Evolutionary conservation across 2,113 vertebrate species (phyloP).

Genomic region (Dolichotis patagonum): DNA sequence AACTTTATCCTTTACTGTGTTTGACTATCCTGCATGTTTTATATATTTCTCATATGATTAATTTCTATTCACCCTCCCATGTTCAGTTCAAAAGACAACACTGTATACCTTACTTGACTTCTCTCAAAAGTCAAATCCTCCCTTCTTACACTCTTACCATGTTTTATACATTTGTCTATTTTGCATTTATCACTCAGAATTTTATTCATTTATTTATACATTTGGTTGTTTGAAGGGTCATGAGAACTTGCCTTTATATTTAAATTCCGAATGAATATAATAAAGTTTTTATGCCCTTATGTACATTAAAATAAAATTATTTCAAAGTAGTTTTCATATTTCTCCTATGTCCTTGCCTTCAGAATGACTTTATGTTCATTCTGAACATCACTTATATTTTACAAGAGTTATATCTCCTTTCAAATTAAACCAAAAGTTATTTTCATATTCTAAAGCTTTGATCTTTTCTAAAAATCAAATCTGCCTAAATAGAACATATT

Average conservation of each 20-base stretch:
- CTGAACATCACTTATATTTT: not conserved
- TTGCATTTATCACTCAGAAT: not conserved
- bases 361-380: slow-evolving; percentile 48
- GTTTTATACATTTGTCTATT: not conserved
- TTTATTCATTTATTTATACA: slow-evolving; percentile 46
- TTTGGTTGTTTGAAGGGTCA: slow-evolving; percentile 16
- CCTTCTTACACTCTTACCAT: not conserved
- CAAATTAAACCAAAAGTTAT: slow-evolving; percentile 49
- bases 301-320: slow-evolving; percentile 21
- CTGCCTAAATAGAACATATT: slow-evolving; percentile 11
- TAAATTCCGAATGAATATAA: slow-evolving; percentile 47
- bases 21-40: not conserved
- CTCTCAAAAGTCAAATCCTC: not conserved
- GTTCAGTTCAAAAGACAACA: not conserved
- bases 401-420: not conserved
- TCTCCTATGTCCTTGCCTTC: slow-evolving; percentile 1
- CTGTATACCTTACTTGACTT: not conserved
- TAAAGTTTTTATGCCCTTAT: slow-evolving; percentile 45
- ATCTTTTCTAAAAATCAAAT: slow-evolving; percentile 49
- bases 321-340: slow-evolving; percentile 45
- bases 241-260: not conserved
- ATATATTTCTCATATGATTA: not conserved
- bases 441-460: slow-evolving; percentile 46
- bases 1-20: not conserved
- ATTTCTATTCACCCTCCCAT: not conserved